Conservation (phyloP, 2,888 invertebrate species). For the Tenodera sinensis region DNA sequence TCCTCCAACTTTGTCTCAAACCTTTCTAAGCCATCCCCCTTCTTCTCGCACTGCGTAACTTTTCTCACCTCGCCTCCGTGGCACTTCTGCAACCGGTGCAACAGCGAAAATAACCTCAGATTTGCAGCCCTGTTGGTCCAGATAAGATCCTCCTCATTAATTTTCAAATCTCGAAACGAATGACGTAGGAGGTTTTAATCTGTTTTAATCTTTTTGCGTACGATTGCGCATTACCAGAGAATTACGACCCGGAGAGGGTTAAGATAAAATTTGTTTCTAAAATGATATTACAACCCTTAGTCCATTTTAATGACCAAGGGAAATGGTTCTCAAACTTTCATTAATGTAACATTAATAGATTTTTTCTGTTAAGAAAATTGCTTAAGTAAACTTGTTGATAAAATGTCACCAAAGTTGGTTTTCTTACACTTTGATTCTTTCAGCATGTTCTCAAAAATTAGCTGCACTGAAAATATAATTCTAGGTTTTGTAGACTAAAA, state of each 20-base stretch:
- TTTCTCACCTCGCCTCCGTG: background rate
- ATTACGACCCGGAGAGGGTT: background rate
- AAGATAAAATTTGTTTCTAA: background rate
- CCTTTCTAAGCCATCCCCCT: background rate
- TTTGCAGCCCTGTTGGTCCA: background rate
- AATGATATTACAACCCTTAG: background rate
- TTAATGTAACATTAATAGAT: background rate
- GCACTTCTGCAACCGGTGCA: background rate
- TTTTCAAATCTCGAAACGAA: background rate
- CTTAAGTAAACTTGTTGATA: too few relatives aligned
- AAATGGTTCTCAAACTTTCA: background rate
- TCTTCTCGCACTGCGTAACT: background rate
- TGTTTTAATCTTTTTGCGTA: background rate
- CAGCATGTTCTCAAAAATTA: too few relatives aligned
- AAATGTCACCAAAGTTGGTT: background rate
- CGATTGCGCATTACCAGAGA: background rate
- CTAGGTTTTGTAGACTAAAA: too few relatives aligned
- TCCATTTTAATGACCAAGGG: background rate
- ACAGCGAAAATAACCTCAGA: background rate
- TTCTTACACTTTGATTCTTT: too few relatives aligned
- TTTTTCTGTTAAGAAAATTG: background rate
- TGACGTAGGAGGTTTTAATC: background rate
- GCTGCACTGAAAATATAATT: too few relatives aligned
- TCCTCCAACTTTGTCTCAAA: constrained; percentile 9
- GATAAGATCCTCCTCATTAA: background rate